Evolutionary conservation across 2,797 vertebrate species (phyloP).

Genomic region (Pseudotriccus pelzelni): DNA sequence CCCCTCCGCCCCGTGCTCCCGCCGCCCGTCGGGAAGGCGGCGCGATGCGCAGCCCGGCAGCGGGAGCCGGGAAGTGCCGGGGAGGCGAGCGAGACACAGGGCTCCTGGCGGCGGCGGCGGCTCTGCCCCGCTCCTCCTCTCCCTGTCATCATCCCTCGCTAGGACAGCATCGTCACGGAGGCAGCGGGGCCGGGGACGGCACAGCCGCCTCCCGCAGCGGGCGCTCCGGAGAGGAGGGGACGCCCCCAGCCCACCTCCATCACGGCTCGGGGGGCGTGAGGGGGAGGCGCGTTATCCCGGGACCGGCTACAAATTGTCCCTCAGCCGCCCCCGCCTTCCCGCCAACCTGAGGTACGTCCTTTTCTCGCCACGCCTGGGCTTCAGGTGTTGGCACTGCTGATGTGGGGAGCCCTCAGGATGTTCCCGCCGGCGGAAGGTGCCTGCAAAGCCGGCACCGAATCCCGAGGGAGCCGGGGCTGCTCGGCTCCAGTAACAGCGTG

Average conservation of each 20-base stretch:
- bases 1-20: neutral
- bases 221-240: neutral
- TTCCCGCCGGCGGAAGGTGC: accelerated
- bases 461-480: too few species aligned
- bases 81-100: neutral
- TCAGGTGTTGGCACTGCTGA: accelerated
- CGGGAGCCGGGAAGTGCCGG: neutral
- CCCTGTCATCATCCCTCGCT: constrained; percentile 59
- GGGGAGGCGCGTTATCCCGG: neutral
- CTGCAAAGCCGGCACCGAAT: accelerated
- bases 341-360: accelerated
- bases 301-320: neutral
- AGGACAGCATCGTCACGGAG: constrained; percentile 36
- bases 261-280: neutral
- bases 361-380: accelerated
- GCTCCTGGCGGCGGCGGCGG: neutral
- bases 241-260: neutral
- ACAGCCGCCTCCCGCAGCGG: neutral
- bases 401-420: neutral
- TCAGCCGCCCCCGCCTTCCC: accelerated
- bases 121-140: constrained; percentile 22
- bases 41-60: neutral
- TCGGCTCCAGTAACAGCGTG: accelerated
- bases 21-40: neutral
- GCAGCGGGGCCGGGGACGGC: neutral